Percentiles rank a stretch among this genome's conserved stretches.
These are phyloP conservation scores for Ariopsis seemanni DNA, from an alignment of 2,113 vertebrate genomes.

Conservation along the genomic window DNA sequence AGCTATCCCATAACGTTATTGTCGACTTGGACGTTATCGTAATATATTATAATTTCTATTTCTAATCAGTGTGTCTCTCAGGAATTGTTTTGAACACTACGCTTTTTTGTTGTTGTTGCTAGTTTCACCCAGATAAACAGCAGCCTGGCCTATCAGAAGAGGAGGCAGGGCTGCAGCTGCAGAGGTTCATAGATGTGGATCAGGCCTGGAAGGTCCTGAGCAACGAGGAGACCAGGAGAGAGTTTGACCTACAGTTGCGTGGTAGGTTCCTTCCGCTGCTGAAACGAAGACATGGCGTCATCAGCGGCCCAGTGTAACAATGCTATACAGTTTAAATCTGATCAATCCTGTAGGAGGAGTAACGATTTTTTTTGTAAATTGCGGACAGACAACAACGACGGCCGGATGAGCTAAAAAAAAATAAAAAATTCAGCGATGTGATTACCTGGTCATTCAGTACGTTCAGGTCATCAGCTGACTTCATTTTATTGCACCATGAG, in stretches of 20 bases:
- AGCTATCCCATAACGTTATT: background rate
- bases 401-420: no score
- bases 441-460: no score
- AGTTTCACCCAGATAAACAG: constrained; percentile 89
- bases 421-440: no score
- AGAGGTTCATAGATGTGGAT: constrained; percentile 83
- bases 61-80: constrained; percentile 65
- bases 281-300: background rate
- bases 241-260: constrained; percentile 81
- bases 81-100: constrained; percentile 59
- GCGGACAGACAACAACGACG: no score
- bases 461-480: no score
- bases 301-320: background rate
- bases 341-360: no score
- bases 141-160: constrained; percentile 70
- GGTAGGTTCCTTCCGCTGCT: constrained; percentile 72
- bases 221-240: constrained; percentile 80
- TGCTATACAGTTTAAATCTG: no score
- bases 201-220: constrained; percentile 89
- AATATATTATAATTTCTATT: background rate
- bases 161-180: constrained; percentile 69
- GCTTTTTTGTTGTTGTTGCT: constrained; percentile 60
- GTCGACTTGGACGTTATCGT: background rate
- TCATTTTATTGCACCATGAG: no score
- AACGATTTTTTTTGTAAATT: no score